Conservation (phyloP, 2,113 vertebrate species). For the Sisor rabdophorus region DNA sequence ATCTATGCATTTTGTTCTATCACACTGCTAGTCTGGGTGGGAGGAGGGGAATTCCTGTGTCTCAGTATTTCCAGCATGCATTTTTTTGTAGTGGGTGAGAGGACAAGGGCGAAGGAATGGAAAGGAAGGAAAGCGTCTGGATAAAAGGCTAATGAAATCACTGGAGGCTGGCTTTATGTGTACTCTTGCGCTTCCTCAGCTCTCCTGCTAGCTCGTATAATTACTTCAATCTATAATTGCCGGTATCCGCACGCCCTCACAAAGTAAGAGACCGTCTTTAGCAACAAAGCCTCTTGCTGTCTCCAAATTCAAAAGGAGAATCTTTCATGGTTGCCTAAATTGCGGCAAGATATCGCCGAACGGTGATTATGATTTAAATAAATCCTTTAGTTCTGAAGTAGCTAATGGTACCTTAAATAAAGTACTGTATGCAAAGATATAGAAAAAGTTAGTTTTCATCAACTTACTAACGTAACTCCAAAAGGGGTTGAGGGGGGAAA, state of each 20-base stretch:
- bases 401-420: too few relatives aligned
- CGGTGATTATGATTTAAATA: background rate
- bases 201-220: constrained; percentile 28
- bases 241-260: constrained; percentile 1
- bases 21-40: background rate
- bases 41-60: background rate
- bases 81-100: background rate
- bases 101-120: background rate
- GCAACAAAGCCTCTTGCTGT: constrained; percentile 20
- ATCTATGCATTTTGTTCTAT: background rate
- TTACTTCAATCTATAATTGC: constrained; percentile 35
- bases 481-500: too few relatives aligned
- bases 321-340: constrained; percentile 4
- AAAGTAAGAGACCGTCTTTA: constrained; percentile 15
- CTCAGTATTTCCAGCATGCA: constrained; percentile 1
- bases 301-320: background rate
- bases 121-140: background rate
- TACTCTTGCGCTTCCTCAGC: constrained; percentile 5
- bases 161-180: constrained; percentile 3
- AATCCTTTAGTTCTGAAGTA: background rate
- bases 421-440: too few relatives aligned
- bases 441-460: too few relatives aligned
- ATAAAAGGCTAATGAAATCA: constrained; percentile 36
- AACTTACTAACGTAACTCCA: too few relatives aligned
- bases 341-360: background rate